A percentile compares a stretch with the other conserved stretches of the same genome.
Evolutionary conservation across 2,113 vertebrate genomes (phyloP).

Genomic region (Taurulus bubalis): DNA sequence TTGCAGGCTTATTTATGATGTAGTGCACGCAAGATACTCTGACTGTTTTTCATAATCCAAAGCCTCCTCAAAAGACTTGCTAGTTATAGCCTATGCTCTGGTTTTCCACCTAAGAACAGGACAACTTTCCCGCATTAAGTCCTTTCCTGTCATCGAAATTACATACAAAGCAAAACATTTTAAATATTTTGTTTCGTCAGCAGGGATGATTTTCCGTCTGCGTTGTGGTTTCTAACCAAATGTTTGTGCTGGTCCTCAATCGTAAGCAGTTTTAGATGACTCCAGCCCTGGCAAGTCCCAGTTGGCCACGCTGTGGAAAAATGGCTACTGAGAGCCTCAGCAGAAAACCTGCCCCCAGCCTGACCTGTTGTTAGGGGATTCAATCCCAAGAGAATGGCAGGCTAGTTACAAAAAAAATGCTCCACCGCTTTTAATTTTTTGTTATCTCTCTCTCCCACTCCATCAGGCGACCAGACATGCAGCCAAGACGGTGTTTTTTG

Average conservation of each 20-base stretch:
- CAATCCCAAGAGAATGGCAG: constrained; percentile 56
- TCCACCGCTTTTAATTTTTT: constrained; percentile 16
- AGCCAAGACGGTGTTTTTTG: constrained; percentile 1
- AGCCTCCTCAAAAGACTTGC: background rate
- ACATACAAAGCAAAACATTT: constrained; percentile 51
- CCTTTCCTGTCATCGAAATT: constrained; percentile 21
- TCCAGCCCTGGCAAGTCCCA: constrained; percentile 46
- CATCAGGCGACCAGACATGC: background rate
- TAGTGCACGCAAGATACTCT: constrained; percentile 34
- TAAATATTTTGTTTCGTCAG: constrained; percentile 63
- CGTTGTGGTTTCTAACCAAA: constrained; percentile 41
- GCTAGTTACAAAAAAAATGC: constrained; percentile 52
- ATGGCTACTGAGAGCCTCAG: constrained; percentile 65
- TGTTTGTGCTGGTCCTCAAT: constrained; percentile 41
- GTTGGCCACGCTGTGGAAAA: constrained; percentile 57
- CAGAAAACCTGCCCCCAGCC: constrained; percentile 68
- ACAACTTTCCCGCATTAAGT: constrained; percentile 7
- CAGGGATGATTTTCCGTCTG: constrained; percentile 42
- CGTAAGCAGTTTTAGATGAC: constrained; percentile 58
- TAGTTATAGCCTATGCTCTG: background rate
- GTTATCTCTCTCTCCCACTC: constrained; percentile 24
- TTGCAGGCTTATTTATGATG: constrained; percentile 45
- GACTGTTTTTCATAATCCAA: background rate
- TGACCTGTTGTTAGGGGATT: constrained; percentile 74
- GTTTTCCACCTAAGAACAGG: background rate